A percentile compares a stretch with the other conserved stretches of the same genome.
Conservation (phyloP, 2,113 vertebrate species). For the Forbesichthys agassizii region DNA sequence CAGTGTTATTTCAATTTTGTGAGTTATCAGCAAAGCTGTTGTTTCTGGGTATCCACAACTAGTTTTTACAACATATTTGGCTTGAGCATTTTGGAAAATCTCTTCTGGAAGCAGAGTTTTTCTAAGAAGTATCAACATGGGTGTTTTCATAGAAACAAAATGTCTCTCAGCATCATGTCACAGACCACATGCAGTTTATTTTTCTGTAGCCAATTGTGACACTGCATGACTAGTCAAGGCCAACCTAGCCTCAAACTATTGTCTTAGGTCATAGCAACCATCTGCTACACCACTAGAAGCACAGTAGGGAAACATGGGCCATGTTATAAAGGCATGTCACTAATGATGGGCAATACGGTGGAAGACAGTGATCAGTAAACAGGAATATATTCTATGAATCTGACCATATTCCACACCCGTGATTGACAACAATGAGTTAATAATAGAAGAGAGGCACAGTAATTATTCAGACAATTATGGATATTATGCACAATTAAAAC, state of each 20-base stretch:
- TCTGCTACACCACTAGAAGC: not conserved
- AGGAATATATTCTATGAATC: not conserved
- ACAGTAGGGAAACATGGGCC: not conserved
- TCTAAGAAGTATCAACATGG: conserved; percentile 42
- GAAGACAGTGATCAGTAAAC: not conserved
- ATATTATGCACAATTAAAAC: conserved; percentile 37
- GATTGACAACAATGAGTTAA: not conserved
- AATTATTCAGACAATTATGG: conserved; percentile 18
- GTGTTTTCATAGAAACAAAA: conserved; percentile 40
- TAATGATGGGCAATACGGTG: not conserved
- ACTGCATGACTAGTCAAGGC: conserved; percentile 18
- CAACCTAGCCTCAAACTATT: conserved; percentile 9
- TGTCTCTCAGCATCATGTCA: not conserved
- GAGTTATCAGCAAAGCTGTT: not conserved
- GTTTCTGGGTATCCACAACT: conserved; percentile 35
- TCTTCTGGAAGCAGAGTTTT: conserved; percentile 28
- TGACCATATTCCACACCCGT: not conserved
- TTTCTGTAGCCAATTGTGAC: conserved; percentile 3
- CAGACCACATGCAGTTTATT: conserved; percentile 20
- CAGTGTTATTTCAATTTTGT: not conserved
- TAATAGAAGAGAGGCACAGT: conserved; percentile 8
- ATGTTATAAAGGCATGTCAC: not conserved
- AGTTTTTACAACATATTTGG: not conserved
- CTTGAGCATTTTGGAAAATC: not conserved
- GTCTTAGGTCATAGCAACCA: not conserved